Percentiles rank a stretch among this genome's conserved stretches.
Evolutionary conservation across 2,113 vertebrate genomes (phyloP).

Genomic region (Mellivora capensis): DNA sequence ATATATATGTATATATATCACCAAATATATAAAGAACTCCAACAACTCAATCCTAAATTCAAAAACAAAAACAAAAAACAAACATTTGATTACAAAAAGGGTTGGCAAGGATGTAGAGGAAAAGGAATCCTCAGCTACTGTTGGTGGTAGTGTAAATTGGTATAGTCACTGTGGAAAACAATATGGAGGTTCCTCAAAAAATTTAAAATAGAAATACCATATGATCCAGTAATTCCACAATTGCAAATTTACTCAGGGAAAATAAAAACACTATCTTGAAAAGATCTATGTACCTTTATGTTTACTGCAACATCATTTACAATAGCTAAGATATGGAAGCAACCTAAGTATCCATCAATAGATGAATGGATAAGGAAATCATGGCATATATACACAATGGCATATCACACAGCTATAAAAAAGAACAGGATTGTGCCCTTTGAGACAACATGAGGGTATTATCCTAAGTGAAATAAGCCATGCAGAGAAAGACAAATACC

Average conservation of each 20-base stretch:
- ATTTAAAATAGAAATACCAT: not conserved
- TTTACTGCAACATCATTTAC: not conserved
- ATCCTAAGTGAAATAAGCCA: not conserved
- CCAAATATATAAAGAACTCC: not conserved
- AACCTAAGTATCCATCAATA: not conserved
- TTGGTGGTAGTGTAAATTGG: not conserved
- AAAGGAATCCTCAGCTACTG: not conserved
- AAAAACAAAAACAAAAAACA: not conserved
- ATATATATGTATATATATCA: too few relatives aligned
- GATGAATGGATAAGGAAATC: not conserved
- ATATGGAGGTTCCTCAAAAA: not conserved
- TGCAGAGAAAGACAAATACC: not conserved
- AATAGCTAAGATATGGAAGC: not conserved
- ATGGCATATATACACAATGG: not conserved
- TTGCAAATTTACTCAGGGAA: not conserved
- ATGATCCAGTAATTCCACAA: not conserved
- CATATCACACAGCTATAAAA: not conserved
- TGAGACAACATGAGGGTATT: not conserved
- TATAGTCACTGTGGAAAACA: not conserved
- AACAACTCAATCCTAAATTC: not conserved
- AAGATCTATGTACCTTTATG: not conserved
- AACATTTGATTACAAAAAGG: not conserved
- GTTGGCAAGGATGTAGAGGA: not conserved
- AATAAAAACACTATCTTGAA: not conserved
- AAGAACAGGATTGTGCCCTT: not conserved